phyloP scores from a whole-genome alignment of 2,888 invertebrate genomes.

The Drosophila recens region DNA sequence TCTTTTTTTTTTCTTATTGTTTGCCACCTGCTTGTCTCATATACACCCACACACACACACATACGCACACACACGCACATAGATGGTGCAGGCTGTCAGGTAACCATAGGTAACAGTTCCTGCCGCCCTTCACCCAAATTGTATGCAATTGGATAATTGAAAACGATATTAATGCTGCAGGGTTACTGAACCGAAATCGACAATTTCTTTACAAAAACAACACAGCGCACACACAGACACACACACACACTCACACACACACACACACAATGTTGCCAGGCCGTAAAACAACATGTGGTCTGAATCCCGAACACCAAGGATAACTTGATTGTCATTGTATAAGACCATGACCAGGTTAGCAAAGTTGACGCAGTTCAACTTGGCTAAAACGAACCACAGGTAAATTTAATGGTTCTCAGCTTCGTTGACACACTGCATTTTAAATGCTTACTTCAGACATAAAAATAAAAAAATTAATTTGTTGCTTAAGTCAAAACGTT shows the following conservation, averaged over 20 bases:
- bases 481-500: no score
- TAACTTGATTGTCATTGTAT: constrained; percentile 17
- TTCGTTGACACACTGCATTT: no score
- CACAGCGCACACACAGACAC: neutral
- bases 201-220: constrained; percentile 4
- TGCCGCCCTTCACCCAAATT: neutral
- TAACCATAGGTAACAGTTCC: neutral
- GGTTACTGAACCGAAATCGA: constrained; percentile 26
- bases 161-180: constrained; percentile 31
- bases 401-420: no score
- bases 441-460: no score
- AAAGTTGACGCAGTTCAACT: constrained; percentile 5
- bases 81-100: constrained; percentile 4
- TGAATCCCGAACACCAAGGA: constrained; percentile 14
- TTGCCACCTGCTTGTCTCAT: constrained; percentile 8
- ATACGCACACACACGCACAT: neutral
- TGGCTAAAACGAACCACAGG: neutral
- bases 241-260: neutral
- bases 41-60: neutral
- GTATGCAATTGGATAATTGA: constrained; percentile 43
- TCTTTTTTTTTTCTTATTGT: constrained; percentile 22
- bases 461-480: no score
- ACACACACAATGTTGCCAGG: neutral
- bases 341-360: constrained; percentile 13
- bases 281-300: constrained; percentile 18